A percentile compares a stretch with the other conserved stretches of the same genome.
These are phyloP conservation scores for Drepanosiphum platanoidis DNA, from an alignment of 2,888 invertebrate species.

Conservation along the genomic window DNA sequence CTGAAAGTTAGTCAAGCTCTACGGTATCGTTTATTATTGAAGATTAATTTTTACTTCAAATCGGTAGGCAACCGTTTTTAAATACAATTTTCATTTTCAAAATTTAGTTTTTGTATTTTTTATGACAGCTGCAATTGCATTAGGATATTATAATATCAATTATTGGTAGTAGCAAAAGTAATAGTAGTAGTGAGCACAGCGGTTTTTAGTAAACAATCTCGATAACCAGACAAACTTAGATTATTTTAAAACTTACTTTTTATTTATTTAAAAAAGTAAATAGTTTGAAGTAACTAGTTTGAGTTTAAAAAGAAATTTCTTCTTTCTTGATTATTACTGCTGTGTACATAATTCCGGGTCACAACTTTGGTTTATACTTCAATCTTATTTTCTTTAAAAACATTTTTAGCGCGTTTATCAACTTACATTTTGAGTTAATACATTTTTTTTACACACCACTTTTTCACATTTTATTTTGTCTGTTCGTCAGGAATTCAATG, in stretches of 20 bases:
- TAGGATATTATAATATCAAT: background rate
- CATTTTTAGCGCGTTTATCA: conserved; percentile 32
- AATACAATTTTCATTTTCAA: no score
- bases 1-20: no score
- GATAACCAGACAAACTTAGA: conserved; percentile 3
- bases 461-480: background rate
- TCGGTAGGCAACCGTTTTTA: no score
- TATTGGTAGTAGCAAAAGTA: background rate
- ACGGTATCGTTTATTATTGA: no score
- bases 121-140: no score
- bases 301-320: conserved; percentile 17
- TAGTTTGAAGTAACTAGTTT: conserved; percentile 15
- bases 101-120: no score
- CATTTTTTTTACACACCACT: background rate
- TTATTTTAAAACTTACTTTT: conserved; percentile 10
- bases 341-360: conserved; percentile 9
- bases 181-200: background rate
- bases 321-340: conserved; percentile 25
- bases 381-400: conserved; percentile 4
- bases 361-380: conserved; percentile 1
- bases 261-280: conserved; percentile 28
- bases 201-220: conserved; percentile 33
- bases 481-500: background rate
- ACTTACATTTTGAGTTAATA: conserved; percentile 23
- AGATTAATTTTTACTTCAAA: no score